Base-by-base conservation (phyloP, 2,888 invertebrate genomes). In the Eustalomyia histrio region DNA sequence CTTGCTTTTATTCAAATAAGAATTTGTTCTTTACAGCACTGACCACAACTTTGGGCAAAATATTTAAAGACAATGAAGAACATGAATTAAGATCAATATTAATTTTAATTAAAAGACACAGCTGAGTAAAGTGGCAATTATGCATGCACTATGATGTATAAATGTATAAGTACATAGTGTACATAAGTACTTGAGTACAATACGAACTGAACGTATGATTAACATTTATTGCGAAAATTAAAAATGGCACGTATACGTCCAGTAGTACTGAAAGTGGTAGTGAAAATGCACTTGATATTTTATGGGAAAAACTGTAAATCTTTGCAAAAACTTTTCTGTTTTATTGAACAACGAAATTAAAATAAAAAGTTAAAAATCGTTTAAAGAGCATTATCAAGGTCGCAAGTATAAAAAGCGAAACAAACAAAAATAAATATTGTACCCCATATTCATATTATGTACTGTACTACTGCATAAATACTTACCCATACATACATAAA, bases 61-160 rank as follows among this genome's bases (percentile, higher is more conserved):
- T 39, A 39, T 39, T 12, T 14, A 39, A 39, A 39, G 39, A 39
- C 39, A 39, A 12, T 39, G 39, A 10, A 39, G 39, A 39, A 4
- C 14, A 39, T 39, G 14, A 39, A 39, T 14, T 39, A 2, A 39
- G 14, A 14, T 39, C 69, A 43, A 69, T 69, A 69, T 69, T 60
- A 58, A 35, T 52, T 69, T 69, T 69, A 69, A 60, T 60, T 69
- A 60, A 69, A 69, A 50, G 69, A 69, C 58, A 60, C 69, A 69
- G 69, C 69, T 69, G 69, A 60, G 50, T 60, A 69, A 69, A 69
- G 58, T 69, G 50, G 69, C 58, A 69, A 69, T 69, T 69, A 69
- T 69, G 69, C 12, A 29, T 58, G 18, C 18, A 47, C 58, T 47
- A 50, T 47, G 29, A 29, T 29, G 29, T 3, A 6, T 6, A 6